Evolutionary conservation across 2,113 vertebrate species (phyloP).

Genomic region (Panthera uncia): DNA sequence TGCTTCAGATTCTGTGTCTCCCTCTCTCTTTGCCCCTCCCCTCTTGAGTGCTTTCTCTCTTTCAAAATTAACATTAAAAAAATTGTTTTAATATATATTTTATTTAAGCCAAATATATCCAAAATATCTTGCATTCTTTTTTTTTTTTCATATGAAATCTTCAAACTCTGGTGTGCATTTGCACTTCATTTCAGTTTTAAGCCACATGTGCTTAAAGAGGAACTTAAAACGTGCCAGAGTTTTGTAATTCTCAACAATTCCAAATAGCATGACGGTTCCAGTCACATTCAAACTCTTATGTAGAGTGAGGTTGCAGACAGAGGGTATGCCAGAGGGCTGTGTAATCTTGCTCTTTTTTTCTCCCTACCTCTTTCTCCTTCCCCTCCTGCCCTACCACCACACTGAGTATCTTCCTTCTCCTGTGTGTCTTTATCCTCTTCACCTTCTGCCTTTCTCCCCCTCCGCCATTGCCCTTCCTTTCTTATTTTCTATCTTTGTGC

Average conservation of each 20-base stretch:
- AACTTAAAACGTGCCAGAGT: neutral
- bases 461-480: neutral
- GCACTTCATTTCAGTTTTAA: neutral
- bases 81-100: neutral
- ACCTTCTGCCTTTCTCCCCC: neutral
- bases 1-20: too few species aligned
- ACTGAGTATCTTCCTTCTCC: neutral
- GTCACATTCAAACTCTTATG: neutral
- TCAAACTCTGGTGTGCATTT: neutral
- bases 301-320: neutral
- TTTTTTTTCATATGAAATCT: neutral
- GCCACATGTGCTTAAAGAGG: neutral
- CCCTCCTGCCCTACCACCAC: neutral
- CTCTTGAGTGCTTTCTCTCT: too few species aligned
- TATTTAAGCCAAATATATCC: neutral
- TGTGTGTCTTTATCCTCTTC: neutral
- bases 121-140: constrained; percentile 22
- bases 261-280: neutral
- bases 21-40: too few species aligned
- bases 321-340: neutral
- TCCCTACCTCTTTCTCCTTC: neutral
- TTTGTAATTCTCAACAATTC: neutral
- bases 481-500: neutral
- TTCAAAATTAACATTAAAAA: too few species aligned
- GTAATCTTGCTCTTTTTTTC: neutral